Conservation (phyloP, 1,140 invertebrate genomes). For the Ephestia elutella region DNA sequence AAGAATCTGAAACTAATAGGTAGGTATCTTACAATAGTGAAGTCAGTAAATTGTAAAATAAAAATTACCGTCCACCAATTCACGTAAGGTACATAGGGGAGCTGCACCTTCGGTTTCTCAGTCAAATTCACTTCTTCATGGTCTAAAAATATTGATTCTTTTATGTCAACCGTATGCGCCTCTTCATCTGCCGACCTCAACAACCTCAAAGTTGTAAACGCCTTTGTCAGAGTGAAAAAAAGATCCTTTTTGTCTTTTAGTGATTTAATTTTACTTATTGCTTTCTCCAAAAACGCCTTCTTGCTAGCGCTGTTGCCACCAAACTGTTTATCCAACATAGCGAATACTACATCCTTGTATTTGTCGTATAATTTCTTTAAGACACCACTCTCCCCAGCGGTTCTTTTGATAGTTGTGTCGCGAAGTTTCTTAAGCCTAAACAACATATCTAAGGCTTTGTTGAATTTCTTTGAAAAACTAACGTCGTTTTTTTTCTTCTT, state of each 20-base stretch:
- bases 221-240: background rate
- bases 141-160: background rate
- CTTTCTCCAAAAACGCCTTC: background rate
- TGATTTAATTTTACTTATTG: background rate
- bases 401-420: background rate
- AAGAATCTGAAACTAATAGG: no score
- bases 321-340: background rate
- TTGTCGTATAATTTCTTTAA: background rate
- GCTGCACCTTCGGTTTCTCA: background rate
- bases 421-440: no score
- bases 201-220: background rate
- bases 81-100: background rate
- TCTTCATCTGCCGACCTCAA: background rate
- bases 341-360: background rate
- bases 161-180: background rate
- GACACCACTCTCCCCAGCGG: background rate
- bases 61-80: conserved; percentile 1
- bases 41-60: no score
- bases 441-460: no score
- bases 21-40: no score
- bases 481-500: no score
- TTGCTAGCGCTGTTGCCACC: background rate
- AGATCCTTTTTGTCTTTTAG: background rate
- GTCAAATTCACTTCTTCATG: background rate
- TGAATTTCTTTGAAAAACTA: no score